Base-by-base conservation (phyloP, 2,797 vertebrate genomes). In the Melanitta fusca region DNA sequence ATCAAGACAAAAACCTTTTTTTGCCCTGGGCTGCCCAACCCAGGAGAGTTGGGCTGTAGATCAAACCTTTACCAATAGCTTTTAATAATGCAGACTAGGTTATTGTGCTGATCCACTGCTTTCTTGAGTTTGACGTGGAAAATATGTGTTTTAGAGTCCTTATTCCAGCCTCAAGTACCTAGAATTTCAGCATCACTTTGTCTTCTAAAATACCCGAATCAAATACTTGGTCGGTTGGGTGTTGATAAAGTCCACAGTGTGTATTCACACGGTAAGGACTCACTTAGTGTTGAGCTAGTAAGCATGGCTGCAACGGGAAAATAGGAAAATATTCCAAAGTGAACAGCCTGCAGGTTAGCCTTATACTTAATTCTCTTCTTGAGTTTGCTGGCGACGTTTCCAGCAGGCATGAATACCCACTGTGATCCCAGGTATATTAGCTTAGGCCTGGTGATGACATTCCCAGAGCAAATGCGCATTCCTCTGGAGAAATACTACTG, bases 21-120 rank as follows among this genome's bases (percentile, higher is more conserved):
- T 90, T 90, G 80, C 94, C 74, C 28, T 85, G 74, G 84, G 96
- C 86, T 92, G 80, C 78, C 71, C 86, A 84, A 1, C 84, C 62
- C 84, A 70, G 39, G 83, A 88, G 88, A 38, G 58, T 47, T 86
- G 70, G 80, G 28, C 80, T 80, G 30, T 64, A 91, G 71, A 94
- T 93, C 84, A 92, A 95, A 92, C 71, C 68, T 91, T 89, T 89
- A 65, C 51, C 45, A 62, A 82, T 69, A 92, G 24, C 54, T 66
- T 87, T 85, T 65, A 85, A 87, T 85, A 94, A 93, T 73, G 41
- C 20, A 72, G 71, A 89, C 62, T 8, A 80, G n/a, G 74, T 24
- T 80, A 20, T 89, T 89, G 78, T 79, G 71, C 51, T 72, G 56
- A 87, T 82, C 53, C 58, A 19, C 38, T 85, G 79, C 34, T 85